phyloP scores from a whole-genome alignment of 2,888 invertebrate species.

The Furcula furcula region DNA sequence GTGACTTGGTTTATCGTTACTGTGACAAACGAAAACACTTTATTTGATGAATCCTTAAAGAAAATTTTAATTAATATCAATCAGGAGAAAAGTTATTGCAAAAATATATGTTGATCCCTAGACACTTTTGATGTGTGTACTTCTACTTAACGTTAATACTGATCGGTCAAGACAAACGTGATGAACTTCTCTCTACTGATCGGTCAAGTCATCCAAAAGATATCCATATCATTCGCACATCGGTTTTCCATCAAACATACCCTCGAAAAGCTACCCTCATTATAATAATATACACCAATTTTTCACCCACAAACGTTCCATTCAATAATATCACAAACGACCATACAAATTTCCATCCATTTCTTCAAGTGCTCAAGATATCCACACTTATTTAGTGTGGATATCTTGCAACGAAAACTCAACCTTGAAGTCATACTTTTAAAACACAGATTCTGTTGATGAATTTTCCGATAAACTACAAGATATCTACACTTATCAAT shows the following conservation, averaged over 20 bases:
- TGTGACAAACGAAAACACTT: no score
- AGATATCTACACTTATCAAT: background rate
- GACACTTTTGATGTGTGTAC: no score
- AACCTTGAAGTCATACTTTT: background rate
- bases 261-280: conserved; percentile 28
- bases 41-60: no score
- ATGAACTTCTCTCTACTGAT: no score
- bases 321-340: conserved; percentile 42
- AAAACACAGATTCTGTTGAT: background rate
- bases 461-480: background rate
- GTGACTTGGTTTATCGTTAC: no score
- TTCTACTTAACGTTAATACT: no score
- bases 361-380: conserved; percentile 28
- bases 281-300: conserved; percentile 34
- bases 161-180: no score
- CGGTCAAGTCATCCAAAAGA: no score
- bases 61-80: no score
- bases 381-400: background rate
- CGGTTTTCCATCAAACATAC: conserved; percentile 14
- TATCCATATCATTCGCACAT: conserved; percentile 7
- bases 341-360: conserved; percentile 44
- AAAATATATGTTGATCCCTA: no score
- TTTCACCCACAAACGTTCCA: conserved; percentile 24
- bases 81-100: no score
- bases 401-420: conserved; percentile 5